Percentiles rank a stretch among this genome's conserved stretches.
phyloP scores from a whole-genome alignment of 2,888 invertebrate genomes.

The Caenorhabditis angaria region DNA sequence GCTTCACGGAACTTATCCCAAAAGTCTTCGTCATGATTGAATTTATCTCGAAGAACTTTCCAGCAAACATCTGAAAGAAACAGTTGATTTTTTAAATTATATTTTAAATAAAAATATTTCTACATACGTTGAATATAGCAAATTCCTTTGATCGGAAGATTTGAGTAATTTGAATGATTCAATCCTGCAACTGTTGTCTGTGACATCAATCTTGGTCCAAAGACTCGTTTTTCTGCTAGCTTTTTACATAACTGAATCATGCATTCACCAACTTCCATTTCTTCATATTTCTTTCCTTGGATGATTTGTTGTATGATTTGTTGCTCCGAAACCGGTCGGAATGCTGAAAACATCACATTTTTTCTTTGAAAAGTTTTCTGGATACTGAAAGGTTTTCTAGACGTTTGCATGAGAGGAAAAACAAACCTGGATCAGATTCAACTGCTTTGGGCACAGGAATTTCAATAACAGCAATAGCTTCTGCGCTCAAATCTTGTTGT shows the following conservation, averaged over 20 bases:
- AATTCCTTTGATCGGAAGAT: conserved; percentile 70
- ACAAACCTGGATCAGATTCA: conserved; percentile 66
- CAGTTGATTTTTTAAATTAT: not conserved
- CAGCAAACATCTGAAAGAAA: conserved; percentile 68
- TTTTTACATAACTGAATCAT: conserved; percentile 72
- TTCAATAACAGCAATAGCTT: conserved; percentile 58
- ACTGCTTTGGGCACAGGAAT: conserved; percentile 70
- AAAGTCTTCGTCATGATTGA: conserved; percentile 68
- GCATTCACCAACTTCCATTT: conserved; percentile 66
- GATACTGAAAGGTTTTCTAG: not conserved
- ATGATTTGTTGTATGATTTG: conserved; percentile 69
- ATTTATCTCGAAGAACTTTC: conserved; percentile 59
- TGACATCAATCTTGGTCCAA: conserved; percentile 71
- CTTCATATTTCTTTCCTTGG: conserved; percentile 67
- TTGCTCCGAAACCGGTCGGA: conserved; percentile 67
- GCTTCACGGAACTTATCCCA: conserved; percentile 71
- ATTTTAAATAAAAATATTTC: not conserved
- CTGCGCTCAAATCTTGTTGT: conserved; percentile 61
- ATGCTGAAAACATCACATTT: conserved; percentile 52
- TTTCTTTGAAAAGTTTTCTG: not conserved
- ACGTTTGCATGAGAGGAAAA: not conserved
- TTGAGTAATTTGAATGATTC: conserved; percentile 71
- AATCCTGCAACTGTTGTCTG: conserved; percentile 71
- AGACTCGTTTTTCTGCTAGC: conserved; percentile 71
- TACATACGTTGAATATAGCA: conserved; percentile 70